phyloP scores from a whole-genome alignment of 2,113 vertebrate genomes.

The Zapus hudsonius region DNA sequence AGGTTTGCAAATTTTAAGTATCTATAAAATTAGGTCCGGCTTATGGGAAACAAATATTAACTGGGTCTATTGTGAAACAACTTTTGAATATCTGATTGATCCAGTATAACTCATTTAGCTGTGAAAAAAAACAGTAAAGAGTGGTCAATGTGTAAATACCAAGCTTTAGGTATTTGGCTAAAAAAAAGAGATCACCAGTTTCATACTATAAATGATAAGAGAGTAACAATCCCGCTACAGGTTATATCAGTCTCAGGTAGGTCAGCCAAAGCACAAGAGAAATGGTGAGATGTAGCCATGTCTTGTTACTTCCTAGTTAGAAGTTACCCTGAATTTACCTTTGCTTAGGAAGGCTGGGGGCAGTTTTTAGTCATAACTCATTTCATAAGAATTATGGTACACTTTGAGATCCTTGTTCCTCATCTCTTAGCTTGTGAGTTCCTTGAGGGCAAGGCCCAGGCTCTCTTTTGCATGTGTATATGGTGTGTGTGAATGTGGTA shows the following conservation, averaged over 20 bases:
- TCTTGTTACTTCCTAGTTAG: neutral
- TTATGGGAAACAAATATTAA: slow-evolving; percentile 41
- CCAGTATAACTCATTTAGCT: neutral
- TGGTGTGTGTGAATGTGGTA: too few species aligned
- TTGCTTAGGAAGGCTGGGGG: slow-evolving; percentile 24
- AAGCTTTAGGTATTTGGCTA: neutral
- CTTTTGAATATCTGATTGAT: slow-evolving; percentile 11
- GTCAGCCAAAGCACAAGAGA: slow-evolving; percentile 44
- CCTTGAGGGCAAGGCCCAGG: neutral
- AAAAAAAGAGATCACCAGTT: neutral
- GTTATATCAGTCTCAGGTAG: neutral
- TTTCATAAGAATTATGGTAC: slow-evolving; percentile 51
- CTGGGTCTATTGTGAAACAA: slow-evolving; percentile 29
- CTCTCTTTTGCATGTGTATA: neutral
- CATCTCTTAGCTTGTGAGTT: slow-evolving; percentile 1
- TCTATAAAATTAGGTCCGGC: slow-evolving; percentile 52
- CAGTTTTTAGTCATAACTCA: slow-evolving; percentile 44
- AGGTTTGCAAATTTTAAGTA: slow-evolving; percentile 60
- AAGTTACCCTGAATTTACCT: neutral
- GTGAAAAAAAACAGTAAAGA: slow-evolving; percentile 41
- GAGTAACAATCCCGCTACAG: neutral
- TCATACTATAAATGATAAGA: neutral
- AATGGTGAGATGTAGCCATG: neutral
- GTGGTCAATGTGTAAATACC: neutral
- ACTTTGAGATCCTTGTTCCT: neutral